Base-by-base conservation (phyloP, 2,888 invertebrate genomes). In the Chirona hameri region DNA sequence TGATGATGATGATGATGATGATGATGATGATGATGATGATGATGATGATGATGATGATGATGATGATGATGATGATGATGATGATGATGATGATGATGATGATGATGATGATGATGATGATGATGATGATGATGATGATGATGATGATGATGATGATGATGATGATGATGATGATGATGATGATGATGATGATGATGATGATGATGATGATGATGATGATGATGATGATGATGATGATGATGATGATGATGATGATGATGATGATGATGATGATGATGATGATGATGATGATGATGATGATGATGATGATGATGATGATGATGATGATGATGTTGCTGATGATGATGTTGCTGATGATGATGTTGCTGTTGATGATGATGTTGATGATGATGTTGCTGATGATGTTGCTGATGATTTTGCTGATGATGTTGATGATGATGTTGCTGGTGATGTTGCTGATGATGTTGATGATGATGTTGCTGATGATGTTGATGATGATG, bases 51-150 rank as follows among this genome's bases (percentile, higher is more conserved):
- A 65, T 65, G n/a, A 65, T n/a, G 65, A 65, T n/a, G 65, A n/a
- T 65, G 65, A 65, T 65, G 65, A 65, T 21, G 65, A 65, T 65
- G 65, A 18, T 21, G n/a, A n/a, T 65, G 65, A 65, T 65, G n/a
- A 18, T 65, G n/a, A n/a, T 65, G 65, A 65, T n/a, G 65, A 65
- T n/a, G n/a, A 65, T n/a, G 65, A 65, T n/a, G 65, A 65, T n/a
- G 65, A 65, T 65, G 65, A 65, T 65, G 65, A n/a, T 65, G 65
- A n/a, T 65, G 65, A n/a, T 65, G 65, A 65, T 65, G 65, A 65
- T 65, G 65, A 65, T 65, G 65, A 65, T 65, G 65, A 65, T 65
- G 65, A 65, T 65, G 65, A 65, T 65, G 65, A 65, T 65, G 65
- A 65, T 65, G 65, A 65, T 65, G 65, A 65, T 65, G 65, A 65